Percentiles rank a stretch among this genome's conserved stretches.
phyloP scores from a whole-genome alignment of 1,140 invertebrate species.

The Eurytemora carolleeae region DNA sequence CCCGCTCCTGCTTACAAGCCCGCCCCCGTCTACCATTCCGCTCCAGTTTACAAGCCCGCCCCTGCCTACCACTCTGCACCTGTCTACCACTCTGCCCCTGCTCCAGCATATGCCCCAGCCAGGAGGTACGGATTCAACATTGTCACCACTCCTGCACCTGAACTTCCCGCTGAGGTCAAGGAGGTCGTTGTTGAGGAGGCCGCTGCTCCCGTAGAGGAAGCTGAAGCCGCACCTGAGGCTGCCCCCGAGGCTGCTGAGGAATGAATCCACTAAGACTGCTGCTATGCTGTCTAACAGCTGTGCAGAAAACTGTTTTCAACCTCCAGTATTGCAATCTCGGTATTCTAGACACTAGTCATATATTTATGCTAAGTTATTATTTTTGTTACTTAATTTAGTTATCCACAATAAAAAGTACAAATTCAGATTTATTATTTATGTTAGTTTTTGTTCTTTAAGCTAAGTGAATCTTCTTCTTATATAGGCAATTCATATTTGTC shows the following conservation, averaged over 20 bases:
- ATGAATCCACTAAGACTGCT: background rate
- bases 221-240: slow-evolving; percentile 1
- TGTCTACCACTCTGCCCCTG: background rate
- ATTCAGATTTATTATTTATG: background rate
- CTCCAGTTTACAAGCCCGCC: background rate
- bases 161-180: background rate
- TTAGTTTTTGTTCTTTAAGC: too few relatives aligned
- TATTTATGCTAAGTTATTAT: background rate
- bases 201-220: background rate
- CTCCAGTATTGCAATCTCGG: background rate
- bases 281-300: background rate
- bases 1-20: slow-evolving; percentile 14
- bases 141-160: background rate
- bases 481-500: too few relatives aligned
- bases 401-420: background rate
- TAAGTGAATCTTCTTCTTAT: too few relatives aligned
- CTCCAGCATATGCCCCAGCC: slow-evolving; percentile 1
- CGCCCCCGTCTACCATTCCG: background rate
- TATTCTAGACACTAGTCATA: background rate
- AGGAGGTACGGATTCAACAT: slow-evolving; percentile 1
- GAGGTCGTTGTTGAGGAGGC: background rate
- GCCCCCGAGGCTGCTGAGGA: background rate
- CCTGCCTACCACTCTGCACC: background rate
- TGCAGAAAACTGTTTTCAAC: background rate
- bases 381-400: background rate